Conservation (phyloP, 2,888 invertebrate genomes). For the Salpingus planirostris region DNA sequence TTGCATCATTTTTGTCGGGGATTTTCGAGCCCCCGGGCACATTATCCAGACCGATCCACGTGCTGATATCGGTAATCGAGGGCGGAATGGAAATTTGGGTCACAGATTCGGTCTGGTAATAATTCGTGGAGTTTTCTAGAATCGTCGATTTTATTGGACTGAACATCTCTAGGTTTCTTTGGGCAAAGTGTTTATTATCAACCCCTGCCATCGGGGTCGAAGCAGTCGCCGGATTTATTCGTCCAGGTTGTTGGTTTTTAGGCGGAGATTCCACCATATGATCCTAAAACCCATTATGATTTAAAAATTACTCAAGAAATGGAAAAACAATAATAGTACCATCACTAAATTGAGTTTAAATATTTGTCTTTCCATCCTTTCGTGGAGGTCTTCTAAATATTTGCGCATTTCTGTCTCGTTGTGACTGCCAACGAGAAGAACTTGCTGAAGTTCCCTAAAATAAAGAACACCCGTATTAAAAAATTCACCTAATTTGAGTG, state of each 20-base stretch:
- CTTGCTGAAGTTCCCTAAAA: slow-evolving; percentile 48
- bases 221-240: no score
- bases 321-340: no score
- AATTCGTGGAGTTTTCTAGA: slow-evolving; percentile 28
- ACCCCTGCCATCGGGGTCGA: slow-evolving; percentile 34
- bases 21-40: no score
- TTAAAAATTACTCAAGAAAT: background rate
- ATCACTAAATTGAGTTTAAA: no score
- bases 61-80: slow-evolving; percentile 51
- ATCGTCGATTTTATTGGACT: slow-evolving; percentile 45
- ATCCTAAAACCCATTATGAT: slow-evolving; percentile 4
- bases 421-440: slow-evolving; percentile 30
- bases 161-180: slow-evolving; percentile 37
- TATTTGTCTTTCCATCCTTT: slow-evolving; percentile 56
- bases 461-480: no score
- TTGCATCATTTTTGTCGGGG: slow-evolving; percentile 55
- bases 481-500: no score
- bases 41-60: no score
- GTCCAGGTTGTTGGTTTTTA: slow-evolving; percentile 21
- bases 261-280: slow-evolving; percentile 5
- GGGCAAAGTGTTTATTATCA: slow-evolving; percentile 20
- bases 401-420: slow-evolving; percentile 43
- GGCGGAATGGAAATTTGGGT: no score
- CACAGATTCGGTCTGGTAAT: slow-evolving; percentile 29
- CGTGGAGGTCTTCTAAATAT: slow-evolving; percentile 54